Percentiles rank a stretch among this genome's conserved stretches.
phyloP scores from a whole-genome alignment of 2,113 vertebrate genomes.

The Otolemur garnettii region DNA sequence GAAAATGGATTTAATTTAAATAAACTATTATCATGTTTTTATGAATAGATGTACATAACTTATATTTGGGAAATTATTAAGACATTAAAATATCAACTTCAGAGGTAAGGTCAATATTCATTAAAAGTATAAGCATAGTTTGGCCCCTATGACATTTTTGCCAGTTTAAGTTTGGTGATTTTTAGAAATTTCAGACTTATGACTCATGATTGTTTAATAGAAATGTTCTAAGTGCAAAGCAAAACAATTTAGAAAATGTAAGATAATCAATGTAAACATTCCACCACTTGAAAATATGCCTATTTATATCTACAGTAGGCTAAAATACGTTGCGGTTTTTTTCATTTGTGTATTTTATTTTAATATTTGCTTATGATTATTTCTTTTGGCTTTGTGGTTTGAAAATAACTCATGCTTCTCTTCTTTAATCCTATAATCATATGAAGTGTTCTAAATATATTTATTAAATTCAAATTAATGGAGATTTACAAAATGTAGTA shows the following conservation, averaged over 20 bases:
- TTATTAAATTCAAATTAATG: conserved; percentile 60
- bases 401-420: conserved; percentile 33
- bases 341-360: conserved; percentile 59
- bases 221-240: background rate
- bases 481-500: conserved; percentile 1
- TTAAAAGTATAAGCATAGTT: background rate
- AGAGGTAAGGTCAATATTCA: background rate
- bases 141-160: background rate
- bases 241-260: background rate
- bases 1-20: conserved; percentile 25
- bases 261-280: background rate
- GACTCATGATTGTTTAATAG: background rate
- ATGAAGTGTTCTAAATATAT: conserved; percentile 23
- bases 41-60: background rate
- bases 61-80: background rate
- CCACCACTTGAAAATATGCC: background rate
- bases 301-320: background rate
- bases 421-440: background rate
- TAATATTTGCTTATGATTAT: conserved; percentile 52
- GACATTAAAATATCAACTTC: background rate
- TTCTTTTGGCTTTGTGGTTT: background rate
- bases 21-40: background rate
- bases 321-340: conserved; percentile 39
- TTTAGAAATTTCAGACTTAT: conserved; percentile 37
- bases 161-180: conserved; percentile 44